Conservation (phyloP, 2,113 vertebrate species). For the Rhegmatorhina hoffmannsi region DNA sequence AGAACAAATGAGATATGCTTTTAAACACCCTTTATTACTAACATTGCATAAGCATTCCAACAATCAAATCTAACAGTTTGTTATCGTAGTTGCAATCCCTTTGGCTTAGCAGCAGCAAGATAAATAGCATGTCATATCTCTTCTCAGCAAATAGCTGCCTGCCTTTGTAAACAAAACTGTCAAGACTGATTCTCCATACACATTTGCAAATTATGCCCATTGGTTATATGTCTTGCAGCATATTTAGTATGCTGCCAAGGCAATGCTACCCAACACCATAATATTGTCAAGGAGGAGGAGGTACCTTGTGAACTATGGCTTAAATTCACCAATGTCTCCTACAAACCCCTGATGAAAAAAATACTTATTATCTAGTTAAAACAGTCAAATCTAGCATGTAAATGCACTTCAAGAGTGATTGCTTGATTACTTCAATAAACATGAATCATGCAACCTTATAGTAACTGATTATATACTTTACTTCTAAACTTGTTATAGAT, state of each 20-base stretch:
- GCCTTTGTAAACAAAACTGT: slow-evolving; percentile 58
- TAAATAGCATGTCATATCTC: slow-evolving; percentile 56
- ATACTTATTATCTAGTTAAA: neutral
- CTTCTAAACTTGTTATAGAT: neutral
- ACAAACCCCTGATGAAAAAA: neutral
- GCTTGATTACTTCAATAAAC: neutral
- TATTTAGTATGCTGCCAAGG: neutral
- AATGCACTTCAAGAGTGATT: neutral
- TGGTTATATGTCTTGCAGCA: neutral
- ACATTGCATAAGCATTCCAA: slow-evolving; percentile 54
- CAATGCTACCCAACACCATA: neutral
- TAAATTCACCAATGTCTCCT: neutral
- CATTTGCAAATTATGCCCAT: slow-evolving; percentile 45
- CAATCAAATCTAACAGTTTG: slow-evolving; percentile 66
- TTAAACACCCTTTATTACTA: slow-evolving; percentile 59
- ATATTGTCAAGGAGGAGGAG: neutral
- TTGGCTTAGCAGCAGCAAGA: slow-evolving; percentile 41
- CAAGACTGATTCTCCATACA: slow-evolving; percentile 34
- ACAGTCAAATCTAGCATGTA: neutral
- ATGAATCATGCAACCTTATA: neutral
- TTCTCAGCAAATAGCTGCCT: slow-evolving; percentile 59
- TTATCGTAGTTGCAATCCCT: slow-evolving; percentile 56
- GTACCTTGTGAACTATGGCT: neutral
- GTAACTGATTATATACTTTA: neutral
- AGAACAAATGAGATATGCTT: slow-evolving; percentile 50